Evolutionary conservation across 2,888 invertebrate species (phyloP).

Genomic region (Druceiella hillmani): DNA sequence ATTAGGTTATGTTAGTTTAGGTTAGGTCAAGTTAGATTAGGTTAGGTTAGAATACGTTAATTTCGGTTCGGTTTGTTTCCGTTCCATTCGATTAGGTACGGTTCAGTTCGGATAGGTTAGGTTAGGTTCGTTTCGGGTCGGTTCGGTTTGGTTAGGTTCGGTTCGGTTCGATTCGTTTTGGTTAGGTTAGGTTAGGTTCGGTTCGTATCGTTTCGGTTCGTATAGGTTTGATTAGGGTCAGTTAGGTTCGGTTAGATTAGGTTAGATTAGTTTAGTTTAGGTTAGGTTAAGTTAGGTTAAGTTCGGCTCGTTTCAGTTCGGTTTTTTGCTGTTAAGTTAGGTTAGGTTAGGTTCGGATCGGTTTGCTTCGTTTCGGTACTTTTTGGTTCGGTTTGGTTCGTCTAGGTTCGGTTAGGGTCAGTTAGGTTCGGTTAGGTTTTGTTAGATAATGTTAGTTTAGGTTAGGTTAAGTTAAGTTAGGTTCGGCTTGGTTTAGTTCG

Average conservation of each 20-base stretch:
- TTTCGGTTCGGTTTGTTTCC: slow-evolving; percentile 3
- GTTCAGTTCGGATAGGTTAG: slow-evolving; percentile 4
- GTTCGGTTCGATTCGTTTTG: no score
- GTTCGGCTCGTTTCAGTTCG: slow-evolving; percentile 2
- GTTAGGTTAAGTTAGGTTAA: slow-evolving; percentile 5
- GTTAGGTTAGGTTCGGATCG: slow-evolving; percentile 4
- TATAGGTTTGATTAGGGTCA: slow-evolving; percentile 2
- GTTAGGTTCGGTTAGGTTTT: not conserved
- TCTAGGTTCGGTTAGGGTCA: not conserved
- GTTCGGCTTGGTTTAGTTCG: slow-evolving; percentile 1
- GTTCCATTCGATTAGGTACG: not conserved
- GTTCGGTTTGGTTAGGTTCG: slow-evolving; percentile 5
- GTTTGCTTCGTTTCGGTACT: slow-evolving; percentile 2
- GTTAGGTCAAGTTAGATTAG: slow-evolving; percentile 12
- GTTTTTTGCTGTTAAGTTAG: slow-evolving; percentile 5
- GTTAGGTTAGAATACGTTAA: slow-evolving; percentile 9
- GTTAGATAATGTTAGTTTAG: slow-evolving; percentile 3
- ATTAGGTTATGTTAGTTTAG: slow-evolving; percentile 8
- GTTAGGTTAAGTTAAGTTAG: slow-evolving; percentile 5
- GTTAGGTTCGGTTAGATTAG: slow-evolving; percentile 3
- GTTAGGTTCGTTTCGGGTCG: slow-evolving; percentile 4
- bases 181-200: slow-evolving; percentile 6
- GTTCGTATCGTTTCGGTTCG: slow-evolving; percentile 3
- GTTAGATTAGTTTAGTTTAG: slow-evolving; percentile 6
- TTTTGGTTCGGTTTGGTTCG: slow-evolving; percentile 2